A percentile compares a stretch with the other conserved stretches of the same genome.
phyloP scores from a whole-genome alignment of 2,113 vertebrate genomes.

The Gallinago undulata region DNA sequence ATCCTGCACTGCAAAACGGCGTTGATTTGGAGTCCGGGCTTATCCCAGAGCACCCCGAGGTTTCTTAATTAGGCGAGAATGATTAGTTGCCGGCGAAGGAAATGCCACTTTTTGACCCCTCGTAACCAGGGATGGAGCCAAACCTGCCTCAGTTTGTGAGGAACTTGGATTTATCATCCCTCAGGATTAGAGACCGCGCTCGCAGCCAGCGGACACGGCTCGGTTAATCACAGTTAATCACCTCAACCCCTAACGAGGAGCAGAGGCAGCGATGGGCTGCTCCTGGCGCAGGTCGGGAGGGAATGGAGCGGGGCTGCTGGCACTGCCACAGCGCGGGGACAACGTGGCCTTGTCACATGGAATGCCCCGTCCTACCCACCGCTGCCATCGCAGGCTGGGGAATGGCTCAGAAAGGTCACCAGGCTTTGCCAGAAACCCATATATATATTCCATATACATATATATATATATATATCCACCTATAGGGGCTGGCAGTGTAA shows the following conservation, averaged over 20 bases:
- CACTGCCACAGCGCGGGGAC: background rate
- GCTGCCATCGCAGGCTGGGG: background rate
- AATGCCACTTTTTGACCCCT: background rate
- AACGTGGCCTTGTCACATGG: background rate
- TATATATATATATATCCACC: no score
- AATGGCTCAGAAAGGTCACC: background rate
- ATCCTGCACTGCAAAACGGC: background rate
- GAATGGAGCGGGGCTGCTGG: background rate
- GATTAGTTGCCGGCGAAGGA: background rate
- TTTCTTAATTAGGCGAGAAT: background rate
- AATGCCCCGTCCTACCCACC: rapidly evolving
- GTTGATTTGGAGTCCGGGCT: background rate
- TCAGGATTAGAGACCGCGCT: rapidly evolving
- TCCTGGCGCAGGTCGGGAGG: background rate
- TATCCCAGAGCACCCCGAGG: background rate
- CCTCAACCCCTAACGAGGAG: background rate
- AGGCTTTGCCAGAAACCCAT: background rate
- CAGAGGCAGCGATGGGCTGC: background rate
- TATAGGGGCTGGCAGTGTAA: rapidly evolving
- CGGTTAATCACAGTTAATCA: background rate
- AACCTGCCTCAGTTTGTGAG: background rate
- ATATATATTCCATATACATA: no score
- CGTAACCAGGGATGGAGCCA: background rate
- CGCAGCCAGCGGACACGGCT: background rate
- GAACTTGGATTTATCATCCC: background rate